Base-by-base conservation (phyloP, 2,113 vertebrate genomes). In the Myotis lucifugus region DNA sequence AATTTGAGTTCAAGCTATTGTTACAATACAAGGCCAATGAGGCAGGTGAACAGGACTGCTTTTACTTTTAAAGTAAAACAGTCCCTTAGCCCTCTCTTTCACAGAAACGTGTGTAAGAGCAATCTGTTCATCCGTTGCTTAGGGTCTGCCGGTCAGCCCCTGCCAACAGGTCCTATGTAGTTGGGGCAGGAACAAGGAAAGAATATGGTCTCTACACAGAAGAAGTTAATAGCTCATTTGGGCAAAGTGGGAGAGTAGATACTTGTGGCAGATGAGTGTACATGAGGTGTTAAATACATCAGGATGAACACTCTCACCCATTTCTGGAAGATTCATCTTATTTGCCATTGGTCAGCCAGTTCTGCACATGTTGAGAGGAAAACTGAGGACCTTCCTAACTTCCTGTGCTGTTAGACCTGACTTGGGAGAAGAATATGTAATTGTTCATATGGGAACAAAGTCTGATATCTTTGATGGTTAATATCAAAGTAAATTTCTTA, bases 401-500 rank as follows among this genome's bases (percentile, higher is more conserved):
- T n/a, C 73, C 21, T 37, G 21, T 61, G 74, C 32, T 27, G 19
- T 50, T 76, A 32, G 32, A 56, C 9, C 17, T 37, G 0, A 56
- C 46, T 23, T 25, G 23, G 34, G 42, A 77, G 8, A 78, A 69
- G 48, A 93, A n/a, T 77, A 27, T 29, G 23, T 27, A 25, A 50
- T 21, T 34, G 54, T 79, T 56, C 76, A 23, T 40, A n/a, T 67
- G 70, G 77, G 18, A 76, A 77, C 12, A 5, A 61, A 85, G 48
- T 61, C 14, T 21, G n/a, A 50, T 67, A 81, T 19, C 69, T 88
- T 64, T 82, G 76, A 66, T 48, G 83, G 54, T 89, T 77, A 81
- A 52, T 92, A 76, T 54, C 3, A 42, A 74, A 95, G 82, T 52
- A 81, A 78, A 69, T 66, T 78, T 90, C 77, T 85, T 64, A 92